phyloP scores from a whole-genome alignment of 1,140 invertebrate genomes.

The Nephila pilipes region DNA sequence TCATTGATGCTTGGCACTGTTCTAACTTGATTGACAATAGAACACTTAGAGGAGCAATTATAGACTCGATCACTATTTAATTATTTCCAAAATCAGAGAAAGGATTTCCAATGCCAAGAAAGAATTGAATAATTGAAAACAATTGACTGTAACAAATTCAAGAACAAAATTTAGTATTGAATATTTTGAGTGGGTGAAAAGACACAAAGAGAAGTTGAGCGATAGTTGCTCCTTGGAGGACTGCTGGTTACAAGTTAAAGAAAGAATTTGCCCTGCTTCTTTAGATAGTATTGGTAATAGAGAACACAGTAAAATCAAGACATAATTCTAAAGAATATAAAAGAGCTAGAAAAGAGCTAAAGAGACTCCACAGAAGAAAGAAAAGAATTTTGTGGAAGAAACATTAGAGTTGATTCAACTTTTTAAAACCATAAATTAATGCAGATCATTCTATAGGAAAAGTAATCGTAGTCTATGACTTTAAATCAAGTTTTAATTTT shows the following conservation, averaged over 20 bases:
- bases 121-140: no score
- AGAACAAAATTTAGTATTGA: no score
- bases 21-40: not conserved
- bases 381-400: not conserved
- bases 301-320: not conserved
- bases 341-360: not conserved
- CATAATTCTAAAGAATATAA: not conserved
- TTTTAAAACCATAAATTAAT: constrained; percentile 21
- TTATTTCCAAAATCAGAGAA: no score
- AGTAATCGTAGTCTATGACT: no score
- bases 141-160: no score
- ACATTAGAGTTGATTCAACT: not conserved
- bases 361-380: not conserved
- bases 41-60: not conserved
- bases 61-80: not conserved
- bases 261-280: not conserved
- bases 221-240: no score
- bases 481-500: no score
- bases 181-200: no score
- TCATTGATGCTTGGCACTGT: not conserved
- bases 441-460: no score
- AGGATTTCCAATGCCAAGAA: no score
- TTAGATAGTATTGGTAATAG: not conserved
- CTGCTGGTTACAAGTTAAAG: no score
- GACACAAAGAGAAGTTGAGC: no score